Conservation (phyloP, 2,113 vertebrate species). For the Polypterus senegalus region DNA sequence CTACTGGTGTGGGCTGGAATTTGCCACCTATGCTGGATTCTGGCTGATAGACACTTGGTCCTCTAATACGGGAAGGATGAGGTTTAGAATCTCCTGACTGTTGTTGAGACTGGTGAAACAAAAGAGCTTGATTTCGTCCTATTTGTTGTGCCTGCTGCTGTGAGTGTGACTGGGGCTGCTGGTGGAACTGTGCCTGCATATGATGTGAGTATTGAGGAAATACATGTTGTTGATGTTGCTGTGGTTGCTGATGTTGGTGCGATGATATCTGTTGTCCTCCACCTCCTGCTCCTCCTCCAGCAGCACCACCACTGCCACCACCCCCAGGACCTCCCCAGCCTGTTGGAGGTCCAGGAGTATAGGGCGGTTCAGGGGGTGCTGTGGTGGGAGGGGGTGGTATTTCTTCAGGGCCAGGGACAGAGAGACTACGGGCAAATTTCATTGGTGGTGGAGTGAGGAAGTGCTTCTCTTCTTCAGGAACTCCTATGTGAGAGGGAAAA, state of each 20-base stretch:
- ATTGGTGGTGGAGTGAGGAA: constrained; percentile 68
- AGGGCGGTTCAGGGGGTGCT: constrained; percentile 74
- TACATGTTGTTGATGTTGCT: background rate
- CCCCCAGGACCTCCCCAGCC: constrained; percentile 50
- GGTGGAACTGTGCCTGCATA: constrained; percentile 38
- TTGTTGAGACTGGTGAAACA: no score
- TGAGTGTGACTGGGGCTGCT: constrained; percentile 61
- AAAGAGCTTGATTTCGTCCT: background rate
- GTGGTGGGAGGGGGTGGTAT: constrained; percentile 85
- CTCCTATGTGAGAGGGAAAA: constrained; percentile 43
- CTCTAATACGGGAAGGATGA: no score
- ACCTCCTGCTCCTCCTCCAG: background rate
- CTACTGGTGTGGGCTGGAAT: no score
- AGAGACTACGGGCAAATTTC: constrained; percentile 81
- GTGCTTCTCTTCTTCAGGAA: constrained; percentile 70
- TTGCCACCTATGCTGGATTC: no score
- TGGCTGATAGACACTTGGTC: no score
- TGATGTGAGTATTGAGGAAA: no score
- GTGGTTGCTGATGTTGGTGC: background rate
- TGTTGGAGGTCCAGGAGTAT: constrained; percentile 63
- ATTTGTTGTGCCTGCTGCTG: background rate
- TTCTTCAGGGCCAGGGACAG: constrained; percentile 77
- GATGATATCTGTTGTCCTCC: background rate
- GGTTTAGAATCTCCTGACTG: no score
- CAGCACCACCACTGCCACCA: no score